phyloP scores from a whole-genome alignment of 2,888 invertebrate species.

The Heliconius charithonia region DNA sequence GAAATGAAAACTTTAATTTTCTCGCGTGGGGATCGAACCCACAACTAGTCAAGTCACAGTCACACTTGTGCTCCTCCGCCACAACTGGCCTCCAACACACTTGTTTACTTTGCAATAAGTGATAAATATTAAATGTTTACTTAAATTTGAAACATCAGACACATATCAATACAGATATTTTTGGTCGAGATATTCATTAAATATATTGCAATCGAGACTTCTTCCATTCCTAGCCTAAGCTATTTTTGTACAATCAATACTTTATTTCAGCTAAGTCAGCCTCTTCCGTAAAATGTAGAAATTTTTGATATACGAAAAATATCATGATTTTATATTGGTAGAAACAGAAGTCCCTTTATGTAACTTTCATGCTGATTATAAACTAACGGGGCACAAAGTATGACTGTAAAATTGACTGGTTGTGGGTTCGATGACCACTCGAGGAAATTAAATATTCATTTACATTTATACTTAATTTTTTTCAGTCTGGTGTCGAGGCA shows the following conservation, averaged over 20 bases:
- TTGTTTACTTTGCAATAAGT: no score
- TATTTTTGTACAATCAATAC: constrained; percentile 8
- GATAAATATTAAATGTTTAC: not conserved
- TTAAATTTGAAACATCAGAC: not conserved
- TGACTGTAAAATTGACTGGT: no score
- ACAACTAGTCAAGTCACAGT: no score
- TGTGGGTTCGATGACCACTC: no score
- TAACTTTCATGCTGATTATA: not conserved
- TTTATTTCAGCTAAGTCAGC: not conserved
- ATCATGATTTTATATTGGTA: not conserved
- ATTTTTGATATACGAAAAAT: not conserved
- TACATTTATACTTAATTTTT: no score
- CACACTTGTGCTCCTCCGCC: no score
- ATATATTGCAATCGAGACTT: not conserved
- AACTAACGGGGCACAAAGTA: not conserved
- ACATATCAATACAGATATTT: not conserved
- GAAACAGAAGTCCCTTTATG: not conserved
- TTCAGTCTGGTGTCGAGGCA: no score
- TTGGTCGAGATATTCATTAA: not conserved
- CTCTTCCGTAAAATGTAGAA: not conserved
- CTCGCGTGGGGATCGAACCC: no score
- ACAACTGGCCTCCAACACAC: no score
- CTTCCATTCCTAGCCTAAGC: not conserved
- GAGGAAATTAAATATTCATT: no score
- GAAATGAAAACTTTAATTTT: no score